These are phyloP conservation scores for Chymomyza amoena DNA, from an alignment of 2,888 invertebrate genomes.

Conservation along the genomic window DNA sequence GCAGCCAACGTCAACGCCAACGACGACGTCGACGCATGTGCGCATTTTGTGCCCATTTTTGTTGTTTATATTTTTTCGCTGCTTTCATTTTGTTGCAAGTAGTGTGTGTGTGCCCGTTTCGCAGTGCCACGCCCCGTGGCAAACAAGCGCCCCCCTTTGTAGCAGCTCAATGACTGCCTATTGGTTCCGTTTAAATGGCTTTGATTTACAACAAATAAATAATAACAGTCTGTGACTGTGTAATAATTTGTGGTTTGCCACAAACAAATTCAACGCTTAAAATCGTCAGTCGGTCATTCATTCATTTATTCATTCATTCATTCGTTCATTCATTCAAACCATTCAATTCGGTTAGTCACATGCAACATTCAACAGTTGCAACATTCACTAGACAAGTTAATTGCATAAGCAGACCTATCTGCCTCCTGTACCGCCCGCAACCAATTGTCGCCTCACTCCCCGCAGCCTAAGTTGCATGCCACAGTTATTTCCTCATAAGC, in stretches of 20 bases:
- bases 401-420: conserved; percentile 56
- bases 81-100: conserved; percentile 32
- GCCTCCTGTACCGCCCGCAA: not conserved
- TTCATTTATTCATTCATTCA: conserved; percentile 22
- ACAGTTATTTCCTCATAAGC: conserved; percentile 52
- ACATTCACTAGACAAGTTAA: conserved; percentile 57
- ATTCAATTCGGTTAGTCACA: conserved; percentile 16
- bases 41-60: conserved; percentile 3
- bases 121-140: conserved; percentile 20
- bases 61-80: conserved; percentile 13
- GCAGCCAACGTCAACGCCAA: not conserved
- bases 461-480: conserved; percentile 43
- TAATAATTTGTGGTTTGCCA: conserved; percentile 49
- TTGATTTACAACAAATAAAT: conserved; percentile 1
- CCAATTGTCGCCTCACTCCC: not conserved
- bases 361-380: conserved; percentile 54
- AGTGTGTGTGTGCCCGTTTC: conserved; percentile 38
- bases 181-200: conserved; percentile 45
- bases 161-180: conserved; percentile 40
- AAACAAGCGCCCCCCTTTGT: not conserved
- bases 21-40: not conserved
- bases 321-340: conserved; percentile 15
- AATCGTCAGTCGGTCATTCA: conserved; percentile 14
- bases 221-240: conserved; percentile 6
- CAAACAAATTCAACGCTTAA: conserved; percentile 13